These are phyloP conservation scores for Asobara japonica DNA, from an alignment of 1,140 invertebrate species.

Conservation along the genomic window DNA sequence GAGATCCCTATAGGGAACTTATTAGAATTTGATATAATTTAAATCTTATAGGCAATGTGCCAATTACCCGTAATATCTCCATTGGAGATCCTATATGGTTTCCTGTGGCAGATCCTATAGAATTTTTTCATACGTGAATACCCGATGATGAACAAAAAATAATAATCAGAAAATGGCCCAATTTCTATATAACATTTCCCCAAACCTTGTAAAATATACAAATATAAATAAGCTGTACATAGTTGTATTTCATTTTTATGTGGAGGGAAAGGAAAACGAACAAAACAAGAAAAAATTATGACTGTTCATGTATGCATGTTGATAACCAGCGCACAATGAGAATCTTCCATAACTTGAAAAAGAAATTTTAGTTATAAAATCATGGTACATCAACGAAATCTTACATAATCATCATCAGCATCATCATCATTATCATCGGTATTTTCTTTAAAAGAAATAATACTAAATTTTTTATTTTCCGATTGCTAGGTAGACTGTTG, in stretches of 20 bases:
- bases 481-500: conserved; percentile 29
- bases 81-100: too few species aligned
- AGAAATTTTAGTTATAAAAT: conserved; percentile 11
- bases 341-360: conserved; percentile 16
- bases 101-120: too few species aligned
- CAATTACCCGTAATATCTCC: too few species aligned
- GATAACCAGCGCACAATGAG: conserved; percentile 21
- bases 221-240: neutral
- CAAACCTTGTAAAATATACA: neutral
- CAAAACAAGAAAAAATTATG: too few species aligned
- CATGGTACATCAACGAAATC: neutral
- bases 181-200: neutral
- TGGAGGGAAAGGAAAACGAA: neutral
- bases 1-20: too few species aligned
- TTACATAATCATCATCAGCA: neutral
- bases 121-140: too few species aligned
- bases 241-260: neutral
- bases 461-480: conserved; percentile 26
- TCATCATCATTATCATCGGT: neutral
- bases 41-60: too few species aligned
- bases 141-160: neutral
- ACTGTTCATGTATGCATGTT: neutral
- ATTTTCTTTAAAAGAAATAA: conserved; percentile 28
- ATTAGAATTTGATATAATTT: too few species aligned
- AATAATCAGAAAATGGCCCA: neutral